phyloP scores from a whole-genome alignment of 2,113 vertebrate species.

The Theropithecus gelada region DNA sequence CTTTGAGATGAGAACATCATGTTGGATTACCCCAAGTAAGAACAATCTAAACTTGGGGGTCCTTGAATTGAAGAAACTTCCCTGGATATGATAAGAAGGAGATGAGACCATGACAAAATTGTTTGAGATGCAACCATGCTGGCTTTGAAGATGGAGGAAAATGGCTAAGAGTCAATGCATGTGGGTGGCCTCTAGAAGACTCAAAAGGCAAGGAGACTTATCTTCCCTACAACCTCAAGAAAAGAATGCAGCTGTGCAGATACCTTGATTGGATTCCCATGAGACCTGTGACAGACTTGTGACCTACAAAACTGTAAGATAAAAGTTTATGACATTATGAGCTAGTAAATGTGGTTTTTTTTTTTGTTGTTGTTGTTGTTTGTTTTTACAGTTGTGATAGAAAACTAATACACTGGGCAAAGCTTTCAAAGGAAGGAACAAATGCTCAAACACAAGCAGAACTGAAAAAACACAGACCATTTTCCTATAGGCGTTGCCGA shows the following conservation, averaged over 20 bases:
- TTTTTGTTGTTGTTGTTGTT: not conserved
- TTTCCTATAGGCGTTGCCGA: not conserved
- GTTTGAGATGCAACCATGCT: not conserved
- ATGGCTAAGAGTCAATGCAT: no score
- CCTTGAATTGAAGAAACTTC: not conserved
- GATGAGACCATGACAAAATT: not conserved
- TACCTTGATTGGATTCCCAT: not conserved
- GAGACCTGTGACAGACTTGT: not conserved
- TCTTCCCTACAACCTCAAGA: not conserved
- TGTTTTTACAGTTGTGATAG: not conserved
- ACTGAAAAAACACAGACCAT: not conserved
- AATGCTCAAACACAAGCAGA: not conserved
- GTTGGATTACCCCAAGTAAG: not conserved
- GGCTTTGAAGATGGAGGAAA: not conserved
- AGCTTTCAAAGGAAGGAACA: not conserved
- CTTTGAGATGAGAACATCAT: not conserved
- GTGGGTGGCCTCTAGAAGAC: accelerated
- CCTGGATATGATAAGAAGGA: not conserved
- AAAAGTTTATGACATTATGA: not conserved
- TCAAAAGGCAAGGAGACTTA: not conserved
- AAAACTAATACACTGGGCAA: not conserved
- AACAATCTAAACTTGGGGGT: not conserved
- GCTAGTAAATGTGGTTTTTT: not conserved
- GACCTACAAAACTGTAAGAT: not conserved
- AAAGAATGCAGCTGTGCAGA: not conserved